A percentile compares a stretch with the other conserved stretches of the same genome.
phyloP scores from a whole-genome alignment of 2,797 vertebrate genomes.

The Urosaurus nigricauda region DNA sequence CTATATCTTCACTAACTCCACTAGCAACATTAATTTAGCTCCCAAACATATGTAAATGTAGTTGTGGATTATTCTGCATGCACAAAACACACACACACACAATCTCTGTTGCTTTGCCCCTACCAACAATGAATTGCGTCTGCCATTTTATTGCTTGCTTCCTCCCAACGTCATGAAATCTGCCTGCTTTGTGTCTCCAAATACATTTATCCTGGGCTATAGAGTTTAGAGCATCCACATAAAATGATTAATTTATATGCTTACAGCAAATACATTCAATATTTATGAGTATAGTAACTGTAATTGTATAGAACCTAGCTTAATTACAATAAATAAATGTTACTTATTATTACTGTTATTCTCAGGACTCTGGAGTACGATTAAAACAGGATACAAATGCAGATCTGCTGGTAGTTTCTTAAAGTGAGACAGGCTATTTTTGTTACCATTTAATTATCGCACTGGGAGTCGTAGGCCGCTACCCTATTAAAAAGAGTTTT shows the following conservation, averaged over 20 bases:
- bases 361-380: constrained; percentile 32
- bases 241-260: constrained; percentile 55
- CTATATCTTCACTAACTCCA: not conserved
- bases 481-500: not conserved
- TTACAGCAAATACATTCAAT: constrained; percentile 42
- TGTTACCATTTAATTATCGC: constrained; percentile 20
- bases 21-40: not conserved
- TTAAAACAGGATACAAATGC: constrained; percentile 35
- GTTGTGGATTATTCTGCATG: not conserved
- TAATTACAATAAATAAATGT: constrained; percentile 55
- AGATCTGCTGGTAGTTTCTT: constrained; percentile 31
- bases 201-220: constrained; percentile 35
- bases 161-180: constrained; percentile 29
- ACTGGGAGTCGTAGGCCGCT: not conserved
- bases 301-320: constrained; percentile 49
- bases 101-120: constrained; percentile 1
- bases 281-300: constrained; percentile 47
- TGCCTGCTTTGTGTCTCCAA: constrained; percentile 35
- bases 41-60: constrained; percentile 10
- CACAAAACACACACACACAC: not conserved
- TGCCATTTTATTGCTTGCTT: constrained; percentile 28
- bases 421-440: constrained; percentile 13
- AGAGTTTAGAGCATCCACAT: constrained; percentile 43
- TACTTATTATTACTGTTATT: constrained; percentile 49
- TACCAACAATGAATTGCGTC: constrained; percentile 32